phyloP scores from a whole-genome alignment of 1,140 invertebrate species.

The Eriocheir sinensis region DNA sequence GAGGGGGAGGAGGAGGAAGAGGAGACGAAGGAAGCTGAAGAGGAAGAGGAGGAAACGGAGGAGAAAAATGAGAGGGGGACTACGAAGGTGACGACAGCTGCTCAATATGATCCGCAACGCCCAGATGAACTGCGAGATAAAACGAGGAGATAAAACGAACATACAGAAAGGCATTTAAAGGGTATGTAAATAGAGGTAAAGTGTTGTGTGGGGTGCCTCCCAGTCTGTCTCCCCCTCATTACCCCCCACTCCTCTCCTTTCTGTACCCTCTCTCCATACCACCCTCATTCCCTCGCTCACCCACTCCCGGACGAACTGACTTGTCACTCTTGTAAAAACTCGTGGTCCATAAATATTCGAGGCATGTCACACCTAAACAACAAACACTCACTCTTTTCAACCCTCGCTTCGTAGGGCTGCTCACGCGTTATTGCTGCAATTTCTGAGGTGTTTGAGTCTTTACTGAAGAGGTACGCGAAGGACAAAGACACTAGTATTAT shows the following conservation, averaged over 20 bases:
- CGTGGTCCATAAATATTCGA: conserved; percentile 63
- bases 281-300: too few species aligned
- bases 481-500: too few species aligned
- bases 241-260: neutral
- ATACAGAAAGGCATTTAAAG: conserved; percentile 65
- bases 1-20: neutral
- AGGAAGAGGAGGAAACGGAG: neutral
- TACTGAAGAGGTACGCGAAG: neutral
- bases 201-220: conserved; percentile 11
- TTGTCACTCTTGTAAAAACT: conserved; percentile 62
- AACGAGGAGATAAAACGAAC: conserved; percentile 41
- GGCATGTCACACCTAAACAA: conserved; percentile 71
- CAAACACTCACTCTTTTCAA: conserved; percentile 38
- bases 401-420: neutral
- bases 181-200: conserved; percentile 62
- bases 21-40: neutral
- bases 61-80: neutral
- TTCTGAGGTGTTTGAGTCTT: neutral
- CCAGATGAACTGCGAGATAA: conserved; percentile 18
- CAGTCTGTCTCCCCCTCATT: neutral
- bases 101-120: neutral
- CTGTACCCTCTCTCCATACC: too few species aligned
- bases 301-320: conserved; percentile 45
- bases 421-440: neutral
- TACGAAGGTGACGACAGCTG: neutral